Conservation (phyloP, 2,797 vertebrate species). For the Neomorphus geoffroyi region DNA sequence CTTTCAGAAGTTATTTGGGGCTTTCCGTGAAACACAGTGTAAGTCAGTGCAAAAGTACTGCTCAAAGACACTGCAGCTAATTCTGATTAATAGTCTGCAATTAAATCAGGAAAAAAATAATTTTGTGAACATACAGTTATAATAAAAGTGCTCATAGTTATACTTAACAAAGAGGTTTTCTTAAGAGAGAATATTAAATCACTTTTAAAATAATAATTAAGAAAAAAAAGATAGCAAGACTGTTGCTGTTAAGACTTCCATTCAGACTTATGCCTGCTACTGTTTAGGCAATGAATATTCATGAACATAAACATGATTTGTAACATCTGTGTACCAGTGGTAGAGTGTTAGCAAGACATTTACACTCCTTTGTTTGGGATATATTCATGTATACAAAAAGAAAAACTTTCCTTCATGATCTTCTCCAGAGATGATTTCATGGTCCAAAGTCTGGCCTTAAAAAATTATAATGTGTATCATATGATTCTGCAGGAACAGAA, state of each 20-base stretch:
- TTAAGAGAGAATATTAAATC: not conserved
- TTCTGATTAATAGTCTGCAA: not conserved
- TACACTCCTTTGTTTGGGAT: slow-evolving; percentile 31
- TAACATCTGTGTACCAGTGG: slow-evolving; percentile 39
- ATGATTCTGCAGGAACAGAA: slow-evolving; percentile 31
- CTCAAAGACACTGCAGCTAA: not conserved
- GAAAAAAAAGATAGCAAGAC: not conserved
- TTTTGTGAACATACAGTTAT: not conserved
- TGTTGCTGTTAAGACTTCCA: not conserved
- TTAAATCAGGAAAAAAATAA: not conserved
- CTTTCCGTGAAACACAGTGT: not conserved
- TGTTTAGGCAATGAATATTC: slow-evolving; percentile 61
- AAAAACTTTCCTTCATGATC: slow-evolving; percentile 24
- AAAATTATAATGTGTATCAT: slow-evolving; percentile 28
- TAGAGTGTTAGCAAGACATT: slow-evolving; percentile 33
- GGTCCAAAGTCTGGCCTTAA: slow-evolving; percentile 9
- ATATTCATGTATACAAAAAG: not conserved
- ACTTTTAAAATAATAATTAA: not conserved
- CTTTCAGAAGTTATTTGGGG: not conserved
- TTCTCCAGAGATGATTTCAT: slow-evolving; percentile 39
- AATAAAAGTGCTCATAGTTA: not conserved
- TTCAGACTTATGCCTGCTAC: slow-evolving; percentile 40
- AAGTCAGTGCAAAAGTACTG: not conserved
- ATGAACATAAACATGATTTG: slow-evolving; percentile 46
- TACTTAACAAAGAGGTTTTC: not conserved